Evolutionary conservation across 2,797 vertebrate genomes (phyloP).

Genomic region (Melanotaenia nigrans): DNA sequence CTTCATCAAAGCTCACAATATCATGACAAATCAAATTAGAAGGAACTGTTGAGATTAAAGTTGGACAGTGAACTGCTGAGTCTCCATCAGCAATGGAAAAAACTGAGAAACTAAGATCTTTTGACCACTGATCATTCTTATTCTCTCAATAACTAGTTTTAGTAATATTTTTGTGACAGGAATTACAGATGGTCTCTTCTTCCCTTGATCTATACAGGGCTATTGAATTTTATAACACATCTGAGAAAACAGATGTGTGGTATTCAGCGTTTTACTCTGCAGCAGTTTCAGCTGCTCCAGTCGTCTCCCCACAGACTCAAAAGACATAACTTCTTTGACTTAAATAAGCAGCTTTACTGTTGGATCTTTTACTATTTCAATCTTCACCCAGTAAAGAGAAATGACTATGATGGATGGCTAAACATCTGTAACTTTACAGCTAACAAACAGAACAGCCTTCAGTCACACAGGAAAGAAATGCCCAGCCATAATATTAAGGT

Average conservation of each 20-base stretch:
- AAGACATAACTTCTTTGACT: slow-evolving; percentile 44
- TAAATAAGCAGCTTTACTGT: slow-evolving; percentile 41
- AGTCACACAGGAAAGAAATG: slow-evolving; percentile 26
- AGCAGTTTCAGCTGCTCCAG: slow-evolving; percentile 60
- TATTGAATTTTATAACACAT: slow-evolving; percentile 60
- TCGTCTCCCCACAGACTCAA: slow-evolving; percentile 41
- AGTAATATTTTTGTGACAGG: slow-evolving; percentile 30
- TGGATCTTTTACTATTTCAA: slow-evolving; percentile 39
- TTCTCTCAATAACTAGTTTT: slow-evolving; percentile 16
- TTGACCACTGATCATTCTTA: too few relatives aligned
- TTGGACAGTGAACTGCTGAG: too few relatives aligned
- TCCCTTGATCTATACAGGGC: slow-evolving; percentile 34
- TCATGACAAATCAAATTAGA: not conserved
- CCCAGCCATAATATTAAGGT: slow-evolving; percentile 15
- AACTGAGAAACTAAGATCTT: too few relatives aligned
- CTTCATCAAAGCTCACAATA: not conserved
- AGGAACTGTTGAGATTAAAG: too few relatives aligned
- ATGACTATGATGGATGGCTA: slow-evolving; percentile 36
- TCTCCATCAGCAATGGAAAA: not conserved
- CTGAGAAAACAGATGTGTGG: slow-evolving; percentile 66
- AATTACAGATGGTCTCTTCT: slow-evolving; percentile 33
- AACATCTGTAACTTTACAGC: slow-evolving; percentile 46
- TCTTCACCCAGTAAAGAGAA: slow-evolving; percentile 50
- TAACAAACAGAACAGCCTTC: slow-evolving; percentile 40
- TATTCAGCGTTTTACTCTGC: slow-evolving; percentile 62